A percentile compares a stretch with the other conserved stretches of the same genome.
Conservation (phyloP, 1,140 invertebrate species). For the Coelopa frigida region DNA sequence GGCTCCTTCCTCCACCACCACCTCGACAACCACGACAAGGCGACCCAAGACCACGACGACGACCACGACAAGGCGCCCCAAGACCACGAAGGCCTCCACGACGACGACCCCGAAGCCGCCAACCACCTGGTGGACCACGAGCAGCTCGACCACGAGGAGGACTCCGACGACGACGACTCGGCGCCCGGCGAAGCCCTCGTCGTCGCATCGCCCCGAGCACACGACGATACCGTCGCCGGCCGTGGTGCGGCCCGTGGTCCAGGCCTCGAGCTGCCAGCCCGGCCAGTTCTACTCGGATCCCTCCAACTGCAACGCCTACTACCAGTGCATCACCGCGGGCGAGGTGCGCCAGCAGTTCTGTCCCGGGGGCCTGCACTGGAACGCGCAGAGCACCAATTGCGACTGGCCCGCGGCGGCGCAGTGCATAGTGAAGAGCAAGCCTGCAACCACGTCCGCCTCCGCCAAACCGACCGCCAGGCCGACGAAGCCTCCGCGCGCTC, state of each 20-base stretch:
- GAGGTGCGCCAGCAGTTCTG: conserved; percentile 59
- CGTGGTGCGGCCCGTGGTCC: conserved; percentile 42
- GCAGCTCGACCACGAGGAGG: conserved; percentile 37
- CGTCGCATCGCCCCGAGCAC: conserved; percentile 27
- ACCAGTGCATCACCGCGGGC: conserved; percentile 62
- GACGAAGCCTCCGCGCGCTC: conserved; percentile 1
- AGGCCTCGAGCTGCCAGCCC: conserved; percentile 50
- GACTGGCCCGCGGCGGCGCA: conserved; percentile 71
- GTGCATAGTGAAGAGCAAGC: conserved; percentile 45
- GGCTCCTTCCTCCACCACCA: conserved; percentile 12
- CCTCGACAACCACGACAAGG: conserved; percentile 27
- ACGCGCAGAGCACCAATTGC: conserved; percentile 49
- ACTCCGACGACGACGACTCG: conserved; percentile 24
- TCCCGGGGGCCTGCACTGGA: conserved; percentile 76
- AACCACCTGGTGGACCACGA: conserved; percentile 24
- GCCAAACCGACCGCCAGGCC: conserved; percentile 20
- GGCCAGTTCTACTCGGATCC: conserved; percentile 61
- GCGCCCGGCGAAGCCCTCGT: conserved; percentile 23
- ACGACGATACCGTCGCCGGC: conserved; percentile 44
- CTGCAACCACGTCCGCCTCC: conserved; percentile 23
- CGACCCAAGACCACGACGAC: conserved; percentile 35
- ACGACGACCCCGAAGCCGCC: conserved; percentile 22
- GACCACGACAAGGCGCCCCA: conserved; percentile 27
- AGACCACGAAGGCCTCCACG: conserved; percentile 25
- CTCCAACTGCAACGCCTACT: conserved; percentile 65